Evolutionary conservation across 2,888 invertebrate genomes (phyloP).

Genomic region (Scaptomyza cyrtandrae): DNA sequence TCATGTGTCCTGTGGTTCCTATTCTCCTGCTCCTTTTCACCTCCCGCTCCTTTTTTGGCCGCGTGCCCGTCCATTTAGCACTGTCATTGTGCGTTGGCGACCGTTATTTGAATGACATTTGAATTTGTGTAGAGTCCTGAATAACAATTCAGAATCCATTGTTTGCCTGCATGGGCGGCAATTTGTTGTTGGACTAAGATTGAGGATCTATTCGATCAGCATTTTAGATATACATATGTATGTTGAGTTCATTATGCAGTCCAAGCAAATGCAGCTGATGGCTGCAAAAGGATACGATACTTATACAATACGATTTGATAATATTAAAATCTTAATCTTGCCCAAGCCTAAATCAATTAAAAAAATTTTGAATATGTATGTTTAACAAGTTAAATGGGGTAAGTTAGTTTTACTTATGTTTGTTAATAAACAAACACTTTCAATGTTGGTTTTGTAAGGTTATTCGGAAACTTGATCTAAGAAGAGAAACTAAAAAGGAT

Average conservation of each 20-base stretch:
- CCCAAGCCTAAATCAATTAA: background rate
- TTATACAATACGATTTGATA: background rate
- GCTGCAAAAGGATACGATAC: conserved; percentile 17
- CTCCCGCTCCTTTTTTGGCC: conserved; percentile 42
- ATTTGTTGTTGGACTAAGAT: conserved; percentile 46
- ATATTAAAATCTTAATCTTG: conserved; percentile 1
- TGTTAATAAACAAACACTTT: too few species aligned
- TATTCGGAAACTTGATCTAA: too few species aligned
- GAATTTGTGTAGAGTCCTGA: conserved; percentile 60
- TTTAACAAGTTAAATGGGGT: too few species aligned
- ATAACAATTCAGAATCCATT: conserved; percentile 46
- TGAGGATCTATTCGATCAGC: conserved; percentile 52
- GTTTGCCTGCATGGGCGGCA: conserved; percentile 51
- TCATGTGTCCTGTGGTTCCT: conserved; percentile 41
- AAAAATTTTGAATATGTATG: background rate
- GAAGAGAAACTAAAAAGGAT: too few species aligned
- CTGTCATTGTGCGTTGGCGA: conserved; percentile 66
- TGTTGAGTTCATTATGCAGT: conserved; percentile 64
- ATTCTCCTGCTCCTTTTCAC: conserved; percentile 22
- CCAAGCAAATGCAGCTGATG: conserved; percentile 29
- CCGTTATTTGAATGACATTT: conserved; percentile 76
- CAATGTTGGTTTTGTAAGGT: too few species aligned
- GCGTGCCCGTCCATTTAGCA: conserved; percentile 68
- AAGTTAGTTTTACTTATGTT: too few species aligned
- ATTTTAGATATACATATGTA: conserved; percentile 32